These are phyloP conservation scores for Ctenochaetus hawaiiensis DNA, from an alignment of 2,797 vertebrate species.

Conservation along the genomic window DNA sequence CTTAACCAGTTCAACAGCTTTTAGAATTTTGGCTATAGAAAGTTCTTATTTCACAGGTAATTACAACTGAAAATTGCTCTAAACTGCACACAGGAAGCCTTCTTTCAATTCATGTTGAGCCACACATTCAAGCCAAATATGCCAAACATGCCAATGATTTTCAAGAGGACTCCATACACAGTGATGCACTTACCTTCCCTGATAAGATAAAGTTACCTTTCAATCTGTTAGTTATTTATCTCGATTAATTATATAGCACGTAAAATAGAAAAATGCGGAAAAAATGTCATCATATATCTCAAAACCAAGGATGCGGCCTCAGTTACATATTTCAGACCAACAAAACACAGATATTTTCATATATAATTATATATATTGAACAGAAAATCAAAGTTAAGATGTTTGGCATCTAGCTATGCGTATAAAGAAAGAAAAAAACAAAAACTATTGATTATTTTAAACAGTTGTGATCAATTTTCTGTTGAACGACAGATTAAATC, in stretches of 20 bases:
- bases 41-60: neutral
- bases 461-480: neutral
- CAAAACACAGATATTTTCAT: no score
- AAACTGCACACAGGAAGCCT: neutral
- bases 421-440: no score
- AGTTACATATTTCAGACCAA: no score
- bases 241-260: no score
- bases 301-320: no score
- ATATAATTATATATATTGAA: no score
- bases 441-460: neutral
- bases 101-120: neutral
- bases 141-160: neutral
- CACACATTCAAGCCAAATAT: conserved; percentile 5
- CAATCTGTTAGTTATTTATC: no score
- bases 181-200: neutral
- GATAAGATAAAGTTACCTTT: neutral
- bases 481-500: neutral
- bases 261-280: no score
- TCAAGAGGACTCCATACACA: neutral
- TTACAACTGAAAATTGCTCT: neutral
- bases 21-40: neutral
- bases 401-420: no score
- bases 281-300: no score
- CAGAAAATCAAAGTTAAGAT: no score
- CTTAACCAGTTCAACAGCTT: neutral